phyloP scores from a whole-genome alignment of 2,888 invertebrate species.

The Lithophane leautieri region DNA sequence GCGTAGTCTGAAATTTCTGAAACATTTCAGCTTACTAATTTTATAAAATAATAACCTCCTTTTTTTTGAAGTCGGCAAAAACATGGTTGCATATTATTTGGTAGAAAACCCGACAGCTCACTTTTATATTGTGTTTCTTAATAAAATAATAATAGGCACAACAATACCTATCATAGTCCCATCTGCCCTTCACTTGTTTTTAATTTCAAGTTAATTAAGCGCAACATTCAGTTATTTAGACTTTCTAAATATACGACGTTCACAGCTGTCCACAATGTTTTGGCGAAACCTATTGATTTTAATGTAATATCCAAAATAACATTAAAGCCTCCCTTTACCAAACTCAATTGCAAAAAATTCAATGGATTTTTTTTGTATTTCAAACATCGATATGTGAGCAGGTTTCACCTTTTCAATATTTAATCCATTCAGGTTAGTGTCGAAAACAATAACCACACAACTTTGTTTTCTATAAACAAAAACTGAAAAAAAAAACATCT shows the following conservation, averaged over 20 bases:
- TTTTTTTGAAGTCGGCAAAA: not conserved
- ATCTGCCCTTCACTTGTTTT: not conserved
- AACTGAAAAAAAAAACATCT: not conserved
- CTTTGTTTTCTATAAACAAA: constrained; percentile 5
- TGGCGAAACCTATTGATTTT: constrained; percentile 21
- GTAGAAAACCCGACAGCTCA: not conserved
- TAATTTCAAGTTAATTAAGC: not conserved
- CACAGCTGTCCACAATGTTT: constrained; percentile 12
- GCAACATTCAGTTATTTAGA: not conserved
- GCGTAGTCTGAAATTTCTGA: constrained; percentile 1
- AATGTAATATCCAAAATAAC: constrained; percentile 24
- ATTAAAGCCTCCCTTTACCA: constrained; percentile 11
- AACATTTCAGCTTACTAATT: not conserved
- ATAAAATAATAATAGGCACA: not conserved
- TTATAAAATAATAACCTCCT: not conserved
- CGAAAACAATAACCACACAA: not conserved
- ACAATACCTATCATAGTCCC: no score
- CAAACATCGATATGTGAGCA: not conserved
- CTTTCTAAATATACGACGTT: not conserved
- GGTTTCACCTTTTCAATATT: constrained; percentile 18
- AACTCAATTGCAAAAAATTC: constrained; percentile 20
- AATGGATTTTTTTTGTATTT: constrained; percentile 23
- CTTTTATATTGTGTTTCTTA: not conserved
- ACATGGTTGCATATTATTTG: not conserved
- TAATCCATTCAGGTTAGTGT: constrained; percentile 3